These are phyloP conservation scores for Gadopsis marmoratus DNA, from an alignment of 2,797 vertebrate species.

Conservation along the genomic window DNA sequence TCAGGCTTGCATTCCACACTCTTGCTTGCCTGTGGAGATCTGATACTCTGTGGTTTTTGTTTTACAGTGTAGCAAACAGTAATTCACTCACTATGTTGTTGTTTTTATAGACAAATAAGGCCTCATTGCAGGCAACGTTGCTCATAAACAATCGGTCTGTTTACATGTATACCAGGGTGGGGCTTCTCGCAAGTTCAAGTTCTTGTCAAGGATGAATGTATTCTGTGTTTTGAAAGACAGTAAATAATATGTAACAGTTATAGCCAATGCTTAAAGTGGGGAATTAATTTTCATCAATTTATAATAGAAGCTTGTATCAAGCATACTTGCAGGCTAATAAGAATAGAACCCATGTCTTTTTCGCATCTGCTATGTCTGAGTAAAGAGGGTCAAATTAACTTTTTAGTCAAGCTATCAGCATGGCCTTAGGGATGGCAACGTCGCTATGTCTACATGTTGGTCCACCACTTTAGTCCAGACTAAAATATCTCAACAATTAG, in stretches of 20 bases:
- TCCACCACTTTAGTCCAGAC: too few species aligned
- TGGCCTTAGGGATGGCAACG: neutral
- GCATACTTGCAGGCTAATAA: neutral
- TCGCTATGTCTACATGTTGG: neutral
- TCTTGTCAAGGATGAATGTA: constrained; percentile 2
- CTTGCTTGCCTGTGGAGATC: constrained; percentile 48
- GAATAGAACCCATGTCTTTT: neutral
- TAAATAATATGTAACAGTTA: constrained; percentile 7
- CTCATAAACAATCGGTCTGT: constrained; percentile 43
- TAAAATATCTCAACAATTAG: neutral
- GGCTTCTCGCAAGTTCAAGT: constrained; percentile 7
- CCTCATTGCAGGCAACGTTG: constrained; percentile 11
- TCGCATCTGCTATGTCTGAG: neutral
- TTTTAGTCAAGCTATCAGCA: neutral
- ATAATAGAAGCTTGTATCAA: neutral
- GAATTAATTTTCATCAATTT: too few species aligned
- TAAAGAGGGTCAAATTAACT: neutral
- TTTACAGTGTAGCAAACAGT: constrained; percentile 51
- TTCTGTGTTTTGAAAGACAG: constrained; percentile 10
- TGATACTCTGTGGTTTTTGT: constrained; percentile 42
- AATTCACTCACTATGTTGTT: constrained; percentile 36
- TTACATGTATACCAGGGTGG: constrained; percentile 17
- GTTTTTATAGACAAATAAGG: constrained; percentile 51
- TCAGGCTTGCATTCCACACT: constrained; percentile 45
- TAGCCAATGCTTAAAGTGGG: too few species aligned